Base-by-base conservation (phyloP, 2,113 vertebrate genomes). In the Tragulus kanchil region DNA sequence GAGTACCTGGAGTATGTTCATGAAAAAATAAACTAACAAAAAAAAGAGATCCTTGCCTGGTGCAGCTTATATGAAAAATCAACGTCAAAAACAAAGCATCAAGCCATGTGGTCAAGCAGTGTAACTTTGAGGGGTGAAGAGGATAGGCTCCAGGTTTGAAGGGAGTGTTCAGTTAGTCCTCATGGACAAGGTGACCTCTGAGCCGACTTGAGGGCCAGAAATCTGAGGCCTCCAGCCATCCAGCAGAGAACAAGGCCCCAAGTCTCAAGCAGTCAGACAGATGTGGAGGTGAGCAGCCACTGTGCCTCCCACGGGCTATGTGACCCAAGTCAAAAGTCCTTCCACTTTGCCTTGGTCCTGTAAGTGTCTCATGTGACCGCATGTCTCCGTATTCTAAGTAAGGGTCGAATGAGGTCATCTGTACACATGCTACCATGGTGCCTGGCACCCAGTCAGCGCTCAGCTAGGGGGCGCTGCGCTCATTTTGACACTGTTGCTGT, bases 401-500 rank as follows among this genome's bases (percentile, higher is more conserved):
- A 77, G 78, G 31, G 64, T 81, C 58, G 21, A 73, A 10, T 61
- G 36, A 48, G 8, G 1, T n/a, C 15, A 10, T 26, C 6, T 15
- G 11, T 48, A 4, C 14, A 3, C 4, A 1, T 9, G 23, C 9
- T 77, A 21, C 28, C 15, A 0, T 71, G 26, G 54, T 73, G 17
- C 25, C 6, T 36, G 59, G 65, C 71, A 45, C 36, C 45, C 17
- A 0, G 1, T 78, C 15, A 31, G 16, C 8, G 17, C 19, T 42
- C 42, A 58, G 2, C 36, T 3, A 26, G 6, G 5, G 28, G 25
- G 3, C 3, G 6, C 50, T 73, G 7, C 25, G 48, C 56, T 67
- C 2, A 0, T 3, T 65, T 89, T 45, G n/a, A n/a, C 16, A 0
- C 28, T 62, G 5, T 17, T 15, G 36, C 26, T 1, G 7, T 3